phyloP scores from a whole-genome alignment of 2,113 vertebrate genomes.

The Megaleporinus macrocephalus region DNA sequence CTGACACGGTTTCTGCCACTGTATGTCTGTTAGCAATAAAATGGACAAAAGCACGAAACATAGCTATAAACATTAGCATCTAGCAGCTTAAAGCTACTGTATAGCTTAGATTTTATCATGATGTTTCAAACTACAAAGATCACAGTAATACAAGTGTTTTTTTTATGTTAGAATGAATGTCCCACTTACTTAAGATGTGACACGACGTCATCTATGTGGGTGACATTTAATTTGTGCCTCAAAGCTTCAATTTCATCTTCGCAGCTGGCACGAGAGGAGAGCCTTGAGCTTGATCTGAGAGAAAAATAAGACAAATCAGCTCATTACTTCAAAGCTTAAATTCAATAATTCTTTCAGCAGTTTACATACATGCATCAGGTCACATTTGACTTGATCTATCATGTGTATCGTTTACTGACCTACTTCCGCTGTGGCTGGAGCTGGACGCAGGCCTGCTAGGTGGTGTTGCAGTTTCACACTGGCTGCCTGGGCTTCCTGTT shows the following conservation, averaged over 20 bases:
- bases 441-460: constrained; percentile 29
- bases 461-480: not conserved
- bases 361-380: not conserved
- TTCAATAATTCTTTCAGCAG: not conserved
- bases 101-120: no score
- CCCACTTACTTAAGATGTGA: constrained; percentile 76
- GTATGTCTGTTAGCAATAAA: no score
- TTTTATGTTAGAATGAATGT: not conserved
- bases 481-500: constrained; percentile 18
- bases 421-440: constrained; percentile 42
- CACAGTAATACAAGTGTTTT: not conserved
- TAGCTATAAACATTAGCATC: no score
- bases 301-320: not conserved
- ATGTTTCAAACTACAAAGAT: not conserved
- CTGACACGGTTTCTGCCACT: no score
- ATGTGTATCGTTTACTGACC: constrained; percentile 58
- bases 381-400: not conserved
- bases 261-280: constrained; percentile 59
- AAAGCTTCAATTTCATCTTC: constrained; percentile 73
- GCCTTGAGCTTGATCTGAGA: constrained; percentile 58
- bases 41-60: no score
- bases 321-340: not conserved
- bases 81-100: no score
- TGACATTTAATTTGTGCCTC: constrained; percentile 79
- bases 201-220: constrained; percentile 79